Base-by-base conservation (phyloP, 2,797 vertebrate species). In the Phoebastria nigripes region DNA sequence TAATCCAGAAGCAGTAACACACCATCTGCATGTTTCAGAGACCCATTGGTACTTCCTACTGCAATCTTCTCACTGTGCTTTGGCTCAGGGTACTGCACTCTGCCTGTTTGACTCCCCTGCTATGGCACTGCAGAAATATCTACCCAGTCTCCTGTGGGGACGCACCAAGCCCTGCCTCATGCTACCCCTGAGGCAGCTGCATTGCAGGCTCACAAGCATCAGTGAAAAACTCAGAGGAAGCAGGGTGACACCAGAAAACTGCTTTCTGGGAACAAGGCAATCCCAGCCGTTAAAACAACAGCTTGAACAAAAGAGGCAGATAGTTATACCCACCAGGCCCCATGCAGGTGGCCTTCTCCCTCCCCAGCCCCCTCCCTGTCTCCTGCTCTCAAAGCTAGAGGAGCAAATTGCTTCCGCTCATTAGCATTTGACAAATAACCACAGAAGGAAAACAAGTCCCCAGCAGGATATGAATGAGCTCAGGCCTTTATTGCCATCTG, bases 381-480 rank as follows among this genome's bases (percentile, higher is more conserved):
- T 72, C 70, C 93, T 42, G 33, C 79, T 62, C 72, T 73, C 22
- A 12, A 31, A 81, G 80, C 84, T 73, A 9, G 16, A 78, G 84
- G 44, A 76, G 73, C 66, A 78, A 88, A 93, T 88, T 52, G 33
- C 41, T 94, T 89, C 87, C 14, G 44, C 58, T 89, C 78, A 62
- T 89, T 76, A 89, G 51, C 83, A 95, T 90, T 31, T 92, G 87
- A 90, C 86, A 89, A 93, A 85, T 15, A 73, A 67, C 80, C 92
- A 59, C 82, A 70, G 26, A n/a, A 39, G 87, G 77, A 80, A n/a
- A 92, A 79, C 71, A 58, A 76, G 82, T 39, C 76, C 85, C 80
- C 70, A 25, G 93, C 95, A 89, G 90, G 77, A 61, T 9, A 42
- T n/a, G 86, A 71, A 71, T 9, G 79, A 83, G 73, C 86, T 82